These are phyloP conservation scores for Macaca fascicularis DNA, from an alignment of 2,113 vertebrate genomes.

Conservation along the genomic window T2T-MFA8v1.1 NC_088385.1:74692501-74693000, in stretches of 20 bases:
- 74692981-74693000: background rate
- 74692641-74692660: accelerated
- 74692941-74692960: background rate
- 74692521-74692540: background rate
- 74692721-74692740: background rate
- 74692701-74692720: background rate
- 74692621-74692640: accelerated
- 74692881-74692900: background rate
- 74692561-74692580: background rate
- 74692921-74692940: background rate
- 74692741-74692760: background rate
- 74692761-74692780: background rate
- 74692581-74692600: background rate
- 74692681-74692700: background rate
- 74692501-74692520: background rate
- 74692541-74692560: background rate
- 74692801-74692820: background rate
- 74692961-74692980: background rate
- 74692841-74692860: background rate
- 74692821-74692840: background rate
- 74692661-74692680: background rate
- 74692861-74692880: background rate
- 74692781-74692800: background rate
- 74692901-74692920: background rate
- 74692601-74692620: background rate